phyloP scores from a whole-genome alignment of 2,113 vertebrate genomes.

The Sebastes fasciatus region DNA sequence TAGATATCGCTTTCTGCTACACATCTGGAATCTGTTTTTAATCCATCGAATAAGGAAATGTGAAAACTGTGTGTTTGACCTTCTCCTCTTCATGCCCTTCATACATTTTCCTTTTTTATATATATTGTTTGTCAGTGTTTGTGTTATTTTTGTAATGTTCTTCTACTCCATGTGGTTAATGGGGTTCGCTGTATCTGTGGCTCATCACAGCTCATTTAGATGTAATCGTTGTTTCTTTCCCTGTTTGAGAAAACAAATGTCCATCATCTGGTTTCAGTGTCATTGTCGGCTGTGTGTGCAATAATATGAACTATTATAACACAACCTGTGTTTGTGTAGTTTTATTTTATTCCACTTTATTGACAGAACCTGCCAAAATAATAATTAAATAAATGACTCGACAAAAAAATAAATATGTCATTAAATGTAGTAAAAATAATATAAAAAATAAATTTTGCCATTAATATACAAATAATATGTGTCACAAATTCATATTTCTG shows the following conservation, averaged over 20 bases:
- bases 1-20: conserved; percentile 7
- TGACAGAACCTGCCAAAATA: too few species aligned
- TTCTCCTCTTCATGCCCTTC: conserved; percentile 3
- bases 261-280: conserved; percentile 26
- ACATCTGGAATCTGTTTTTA: conserved; percentile 70
- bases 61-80: conserved; percentile 39
- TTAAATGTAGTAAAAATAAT: too few species aligned
- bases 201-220: conserved; percentile 30
- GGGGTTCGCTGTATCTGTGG: conserved; percentile 41
- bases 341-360: conserved; percentile 13
- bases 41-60: conserved; percentile 36
- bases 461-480: too few species aligned
- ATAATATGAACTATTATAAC: conserved; percentile 55
- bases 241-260: not conserved
- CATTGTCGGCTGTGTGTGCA: conserved; percentile 57
- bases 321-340: not conserved
- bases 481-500: too few species aligned
- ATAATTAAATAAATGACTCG: too few species aligned
- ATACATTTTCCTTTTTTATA: conserved; percentile 16
- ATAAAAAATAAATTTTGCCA: too few species aligned
- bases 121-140: conserved; percentile 31
- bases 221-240: conserved; percentile 40
- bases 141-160: conserved; percentile 18
- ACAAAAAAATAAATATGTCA: too few species aligned
- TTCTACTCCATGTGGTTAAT: conserved; percentile 17